phyloP scores from a whole-genome alignment of 2,113 vertebrate species.

The Capra hircus region DNA sequence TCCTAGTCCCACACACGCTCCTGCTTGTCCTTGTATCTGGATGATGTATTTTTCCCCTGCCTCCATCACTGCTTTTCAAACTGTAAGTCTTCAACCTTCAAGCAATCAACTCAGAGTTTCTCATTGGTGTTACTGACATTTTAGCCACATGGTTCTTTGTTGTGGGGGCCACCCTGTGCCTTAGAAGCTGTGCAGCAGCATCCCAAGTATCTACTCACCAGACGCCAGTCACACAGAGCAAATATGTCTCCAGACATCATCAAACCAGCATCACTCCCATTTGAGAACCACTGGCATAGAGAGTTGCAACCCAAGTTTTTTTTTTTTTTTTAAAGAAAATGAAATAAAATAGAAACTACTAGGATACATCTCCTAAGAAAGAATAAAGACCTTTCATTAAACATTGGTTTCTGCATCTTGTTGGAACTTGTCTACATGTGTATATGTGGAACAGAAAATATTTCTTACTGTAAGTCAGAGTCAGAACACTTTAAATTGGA shows the following conservation, averaged over 20 bases:
- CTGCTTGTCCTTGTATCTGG: not conserved
- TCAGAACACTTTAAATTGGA: not conserved
- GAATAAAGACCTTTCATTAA: not conserved
- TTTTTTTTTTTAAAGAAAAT: not conserved
- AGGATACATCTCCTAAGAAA: not conserved
- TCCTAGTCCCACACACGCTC: not conserved
- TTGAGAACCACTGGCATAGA: not conserved
- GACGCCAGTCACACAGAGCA: not conserved
- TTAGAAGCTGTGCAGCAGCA: not conserved
- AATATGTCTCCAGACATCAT: not conserved
- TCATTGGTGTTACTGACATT: not conserved
- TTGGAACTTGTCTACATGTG: not conserved
- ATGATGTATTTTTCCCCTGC: too few relatives aligned
- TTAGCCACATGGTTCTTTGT: not conserved
- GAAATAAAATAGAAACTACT: not conserved
- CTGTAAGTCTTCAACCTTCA: not conserved
- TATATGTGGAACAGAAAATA: not conserved
- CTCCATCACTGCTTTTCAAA: not conserved
- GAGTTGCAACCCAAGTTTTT: not conserved
- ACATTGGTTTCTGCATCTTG: not conserved
- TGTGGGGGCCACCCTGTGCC: rapidly evolving
- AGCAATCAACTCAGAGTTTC: not conserved
- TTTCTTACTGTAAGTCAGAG: not conserved
- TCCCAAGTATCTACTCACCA: not conserved
- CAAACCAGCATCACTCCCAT: not conserved